Conservation (phyloP, 2,113 vertebrate genomes). For the Dicentrarchus labrax region DNA sequence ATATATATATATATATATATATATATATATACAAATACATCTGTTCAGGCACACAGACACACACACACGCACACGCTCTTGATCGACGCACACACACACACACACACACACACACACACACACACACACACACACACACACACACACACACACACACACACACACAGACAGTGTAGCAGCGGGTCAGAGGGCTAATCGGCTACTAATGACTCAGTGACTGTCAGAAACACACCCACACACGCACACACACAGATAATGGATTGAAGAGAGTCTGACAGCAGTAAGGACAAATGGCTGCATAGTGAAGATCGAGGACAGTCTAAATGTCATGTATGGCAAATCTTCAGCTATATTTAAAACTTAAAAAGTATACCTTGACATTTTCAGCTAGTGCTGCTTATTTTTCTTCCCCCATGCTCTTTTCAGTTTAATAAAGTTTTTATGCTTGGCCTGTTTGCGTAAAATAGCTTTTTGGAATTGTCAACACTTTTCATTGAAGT, state of each 20-base stretch:
- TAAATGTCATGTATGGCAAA: slow-evolving; percentile 53
- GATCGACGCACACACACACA: not conserved
- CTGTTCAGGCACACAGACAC: not conserved
- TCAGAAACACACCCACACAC: slow-evolving; percentile 6
- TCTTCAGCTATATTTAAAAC: slow-evolving; percentile 27
- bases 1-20: not conserved
- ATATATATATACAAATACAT: not conserved
- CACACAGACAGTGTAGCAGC: slow-evolving; percentile 6
- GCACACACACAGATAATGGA: slow-evolving; percentile 32
- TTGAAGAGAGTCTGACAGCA: slow-evolving; percentile 31
- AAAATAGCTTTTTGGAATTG: slow-evolving; percentile 4
- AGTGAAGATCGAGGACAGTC: slow-evolving; percentile 34
- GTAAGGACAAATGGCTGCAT: slow-evolving; percentile 35
- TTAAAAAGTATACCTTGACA: slow-evolving; percentile 24
- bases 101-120: not conserved
- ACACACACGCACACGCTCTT: no score
- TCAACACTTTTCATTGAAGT: slow-evolving; percentile 13
- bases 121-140: not conserved
- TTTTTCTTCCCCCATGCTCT: not conserved
- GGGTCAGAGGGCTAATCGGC: slow-evolving; percentile 52
- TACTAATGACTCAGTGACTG: slow-evolving; percentile 52
- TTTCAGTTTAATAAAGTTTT: slow-evolving; percentile 11
- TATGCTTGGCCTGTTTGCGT: not conserved
- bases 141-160: not conserved
- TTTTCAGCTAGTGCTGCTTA: slow-evolving; percentile 7